Percentiles rank a stretch among this genome's conserved stretches.
phyloP scores from a whole-genome alignment of 1,140 invertebrate genomes.

The Latrodectus geometricus region DNA sequence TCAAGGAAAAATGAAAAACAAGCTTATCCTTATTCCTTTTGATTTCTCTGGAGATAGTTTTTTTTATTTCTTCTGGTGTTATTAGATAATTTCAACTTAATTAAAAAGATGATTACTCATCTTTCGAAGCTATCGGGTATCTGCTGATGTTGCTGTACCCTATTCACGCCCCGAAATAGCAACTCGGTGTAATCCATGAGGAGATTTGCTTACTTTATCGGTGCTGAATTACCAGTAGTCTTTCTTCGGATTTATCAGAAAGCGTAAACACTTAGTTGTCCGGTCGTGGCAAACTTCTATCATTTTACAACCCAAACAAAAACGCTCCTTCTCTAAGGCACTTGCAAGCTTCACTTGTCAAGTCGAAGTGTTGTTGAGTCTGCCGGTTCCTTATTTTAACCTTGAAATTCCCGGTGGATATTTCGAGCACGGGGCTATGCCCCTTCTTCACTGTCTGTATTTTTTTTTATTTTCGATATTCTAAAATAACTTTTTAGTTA shows the following conservation, averaged over 20 bases:
- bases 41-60: too few species aligned
- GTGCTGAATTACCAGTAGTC: neutral
- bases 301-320: constrained; percentile 21
- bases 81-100: too few species aligned
- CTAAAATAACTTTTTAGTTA: too few species aligned
- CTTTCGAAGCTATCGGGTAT: too few species aligned
- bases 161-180: too few species aligned
- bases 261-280: constrained; percentile 22
- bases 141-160: too few species aligned
- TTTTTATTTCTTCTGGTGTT: too few species aligned
- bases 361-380: constrained; percentile 35
- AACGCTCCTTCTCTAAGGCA: neutral
- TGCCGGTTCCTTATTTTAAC: neutral
- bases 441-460: constrained; percentile 4
- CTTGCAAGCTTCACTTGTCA: constrained; percentile 25
- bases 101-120: too few species aligned
- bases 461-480: neutral
- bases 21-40: too few species aligned
- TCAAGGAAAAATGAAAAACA: too few species aligned
- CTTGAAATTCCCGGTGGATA: neutral
- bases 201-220: too few species aligned
- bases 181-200: too few species aligned
- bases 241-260: neutral
- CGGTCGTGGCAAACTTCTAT: constrained; percentile 8
- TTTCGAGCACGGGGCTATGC: constrained; percentile 6